Evolutionary conservation across 2,113 vertebrate genomes (phyloP), one percentile per base, ranked within the genome.

Genomic region (Scartelaos histophorus): DNA sequence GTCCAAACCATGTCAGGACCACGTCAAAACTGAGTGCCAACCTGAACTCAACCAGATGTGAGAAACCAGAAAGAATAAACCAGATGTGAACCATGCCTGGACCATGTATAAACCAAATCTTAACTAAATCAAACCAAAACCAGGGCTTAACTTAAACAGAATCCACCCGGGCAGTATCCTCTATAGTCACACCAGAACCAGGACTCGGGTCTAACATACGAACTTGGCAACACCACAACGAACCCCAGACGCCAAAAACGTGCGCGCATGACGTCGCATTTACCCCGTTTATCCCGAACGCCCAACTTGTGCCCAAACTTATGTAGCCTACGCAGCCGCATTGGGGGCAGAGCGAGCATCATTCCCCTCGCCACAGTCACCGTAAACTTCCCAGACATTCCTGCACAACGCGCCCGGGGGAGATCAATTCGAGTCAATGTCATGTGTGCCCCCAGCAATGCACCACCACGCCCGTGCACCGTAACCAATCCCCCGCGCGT

Each of bases 381-480:
- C 80, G 60, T 73, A 90, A n/a, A 89, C 84, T 89, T 90, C 58
- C 80, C 82, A 80, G 58, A 82, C 87, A 88, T 89, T 89, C 86
- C 87, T 75, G 68, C 74, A 86, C 87, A 87, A 85, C 13, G 82
- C 81, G 53, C 85, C 0, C 58, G n/a, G 53, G 34, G 54, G n/a
- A 29, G 0, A 47, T 7, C 13, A 53, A 70, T 34, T 1, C 17
- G 49, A 7, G 4, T 5, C 16, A 29, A 29, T 29, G 29, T 17
- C 22, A 15, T 17, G 58, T 17, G 15, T 34, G 11, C 22, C 13
- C 15, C 25, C 58, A 19, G 24, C 78, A 78, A 77, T 81, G 83
- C 88, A 91, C 90, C 88, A 91, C 90, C 88, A 91, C 90, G 87
- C 91, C 93, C 88, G 90, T 87, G 84, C 80, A 72, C 7, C 38